Evolutionary conservation across 1,140 invertebrate species (phyloP).

Genomic region (Trichomalopsis sarcophagae): DNA sequence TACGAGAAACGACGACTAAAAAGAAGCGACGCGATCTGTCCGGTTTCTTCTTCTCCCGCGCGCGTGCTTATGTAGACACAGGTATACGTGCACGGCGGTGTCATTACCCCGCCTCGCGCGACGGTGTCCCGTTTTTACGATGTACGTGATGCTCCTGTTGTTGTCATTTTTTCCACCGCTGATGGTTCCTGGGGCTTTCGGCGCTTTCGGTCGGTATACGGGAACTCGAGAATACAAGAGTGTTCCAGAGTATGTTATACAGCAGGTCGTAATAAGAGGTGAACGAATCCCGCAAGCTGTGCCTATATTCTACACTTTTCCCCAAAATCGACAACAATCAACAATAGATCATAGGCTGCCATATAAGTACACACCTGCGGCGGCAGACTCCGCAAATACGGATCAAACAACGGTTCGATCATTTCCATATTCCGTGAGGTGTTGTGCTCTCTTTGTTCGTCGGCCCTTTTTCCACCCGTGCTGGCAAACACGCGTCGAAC

Average conservation of each 20-base stretch:
- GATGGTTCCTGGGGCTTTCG: not conserved
- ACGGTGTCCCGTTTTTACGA: not conserved
- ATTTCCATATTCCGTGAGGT: not conserved
- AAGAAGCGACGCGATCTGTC: not conserved
- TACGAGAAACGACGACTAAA: not conserved
- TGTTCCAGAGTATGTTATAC: not conserved
- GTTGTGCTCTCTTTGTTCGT: constrained; percentile 4
- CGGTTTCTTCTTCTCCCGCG: not conserved
- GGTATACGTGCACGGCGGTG: not conserved
- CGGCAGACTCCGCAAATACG: not conserved
- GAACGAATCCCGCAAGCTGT: not conserved
- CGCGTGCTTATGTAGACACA: not conserved
- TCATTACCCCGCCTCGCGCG: not conserved
- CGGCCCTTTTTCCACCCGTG: not conserved
- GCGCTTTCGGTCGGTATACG: too few species aligned
- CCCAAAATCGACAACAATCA: not conserved
- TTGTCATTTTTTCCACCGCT: not conserved
- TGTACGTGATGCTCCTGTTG: not conserved
- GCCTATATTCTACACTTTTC: not conserved
- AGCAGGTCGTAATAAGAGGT: not conserved
- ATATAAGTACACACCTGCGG: not conserved
- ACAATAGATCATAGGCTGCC: not conserved
- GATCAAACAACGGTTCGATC: not conserved
- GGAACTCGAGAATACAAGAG: too few species aligned
- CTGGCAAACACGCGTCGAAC: not conserved